Percentiles rank a stretch among this genome's conserved stretches.
phyloP scores from a whole-genome alignment of 2,888 invertebrate species.

The Anaspis maculata region DNA sequence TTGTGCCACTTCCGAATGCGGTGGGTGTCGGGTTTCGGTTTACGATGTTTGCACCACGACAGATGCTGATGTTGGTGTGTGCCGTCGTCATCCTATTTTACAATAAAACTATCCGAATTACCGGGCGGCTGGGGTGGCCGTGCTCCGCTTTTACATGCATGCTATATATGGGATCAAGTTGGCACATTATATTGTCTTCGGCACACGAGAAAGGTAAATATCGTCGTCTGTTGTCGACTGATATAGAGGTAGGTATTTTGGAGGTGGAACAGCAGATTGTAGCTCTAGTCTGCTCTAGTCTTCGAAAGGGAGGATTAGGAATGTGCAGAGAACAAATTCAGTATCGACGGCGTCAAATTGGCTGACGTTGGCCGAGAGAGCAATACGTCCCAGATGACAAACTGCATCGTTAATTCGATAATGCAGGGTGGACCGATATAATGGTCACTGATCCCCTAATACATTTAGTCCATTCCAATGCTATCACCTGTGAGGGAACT shows the following conservation, averaged over 20 bases:
- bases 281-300: too few species aligned
- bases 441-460: constrained; percentile 15
- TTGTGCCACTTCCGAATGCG: constrained; percentile 38
- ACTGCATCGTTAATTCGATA: constrained; percentile 20
- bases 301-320: too few species aligned
- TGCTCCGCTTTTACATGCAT: background rate
- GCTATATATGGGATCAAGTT: constrained; percentile 1
- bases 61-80: constrained; percentile 29
- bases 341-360: too few species aligned
- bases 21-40: constrained; percentile 34
- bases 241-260: too few species aligned
- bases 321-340: too few species aligned
- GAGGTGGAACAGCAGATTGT: too few species aligned
- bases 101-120: too few species aligned
- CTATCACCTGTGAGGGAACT: constrained; percentile 14
- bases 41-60: constrained; percentile 38
- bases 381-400: constrained; percentile 17
- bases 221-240: background rate
- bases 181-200: constrained; percentile 6
- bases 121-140: too few species aligned
- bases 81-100: constrained; percentile 9
- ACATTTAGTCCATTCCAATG: constrained; percentile 8
- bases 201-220: background rate
- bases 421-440: constrained; percentile 13
- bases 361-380: too few species aligned